Conservation (phyloP, 1,140 invertebrate genomes). For the Polypedilum pembai region DNA sequence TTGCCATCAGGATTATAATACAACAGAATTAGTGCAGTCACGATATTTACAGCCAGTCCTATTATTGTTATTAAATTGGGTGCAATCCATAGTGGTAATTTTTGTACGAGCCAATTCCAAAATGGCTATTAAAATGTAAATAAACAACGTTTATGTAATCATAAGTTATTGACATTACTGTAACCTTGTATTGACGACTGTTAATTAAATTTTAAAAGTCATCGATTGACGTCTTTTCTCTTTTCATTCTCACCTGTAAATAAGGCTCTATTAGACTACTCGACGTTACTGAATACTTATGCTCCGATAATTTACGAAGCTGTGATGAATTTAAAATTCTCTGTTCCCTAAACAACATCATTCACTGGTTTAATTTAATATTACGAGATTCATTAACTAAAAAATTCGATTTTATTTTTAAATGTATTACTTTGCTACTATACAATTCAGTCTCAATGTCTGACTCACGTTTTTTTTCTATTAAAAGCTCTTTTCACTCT, state of each 20-base stretch:
- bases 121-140: conserved; percentile 59
- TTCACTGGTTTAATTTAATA: conserved; percentile 30
- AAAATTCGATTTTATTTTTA: background rate
- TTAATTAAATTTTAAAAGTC: conserved; percentile 19
- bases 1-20: conserved; percentile 60
- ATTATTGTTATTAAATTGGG: conserved; percentile 95
- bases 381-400: conserved; percentile 21
- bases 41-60: conserved; percentile 87
- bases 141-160: background rate
- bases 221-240: background rate
- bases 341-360: conserved; percentile 48
- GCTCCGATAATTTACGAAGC: conserved; percentile 60
- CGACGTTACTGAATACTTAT: conserved; percentile 89
- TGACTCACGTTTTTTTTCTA: background rate
- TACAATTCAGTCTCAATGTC: background rate
- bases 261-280: conserved; percentile 77
- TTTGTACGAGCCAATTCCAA: conserved; percentile 93
- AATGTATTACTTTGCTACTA: background rate
- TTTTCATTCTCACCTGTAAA: conserved; percentile 53
- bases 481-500: background rate
- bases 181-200: background rate
- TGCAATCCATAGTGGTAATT: conserved; percentile 88
- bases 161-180: background rate
- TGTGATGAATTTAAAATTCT: conserved; percentile 53
- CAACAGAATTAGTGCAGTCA: conserved; percentile 85